Percentiles rank a stretch among this genome's conserved stretches.
Conservation (phyloP, 2,113 vertebrate species). For the Sebastes fasciatus region DNA sequence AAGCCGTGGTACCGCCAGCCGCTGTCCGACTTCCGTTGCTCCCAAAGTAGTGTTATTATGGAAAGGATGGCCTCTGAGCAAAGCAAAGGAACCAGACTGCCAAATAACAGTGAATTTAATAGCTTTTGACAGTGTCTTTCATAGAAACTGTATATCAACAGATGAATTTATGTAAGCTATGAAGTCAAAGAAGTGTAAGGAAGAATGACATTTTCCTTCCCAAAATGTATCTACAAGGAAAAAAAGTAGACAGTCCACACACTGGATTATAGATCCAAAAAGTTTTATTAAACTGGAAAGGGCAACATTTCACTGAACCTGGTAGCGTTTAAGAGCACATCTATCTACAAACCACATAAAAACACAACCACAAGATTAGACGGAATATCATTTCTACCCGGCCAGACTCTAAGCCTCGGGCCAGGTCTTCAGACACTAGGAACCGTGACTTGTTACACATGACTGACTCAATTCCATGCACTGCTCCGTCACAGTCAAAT, state of each 20-base stretch:
- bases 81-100: neutral
- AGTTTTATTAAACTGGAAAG: neutral
- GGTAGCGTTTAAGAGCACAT: neutral
- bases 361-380: too few species aligned
- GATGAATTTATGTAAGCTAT: neutral
- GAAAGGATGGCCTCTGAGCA: too few species aligned
- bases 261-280: neutral
- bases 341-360: conserved; percentile 5
- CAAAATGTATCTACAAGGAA: too few species aligned
- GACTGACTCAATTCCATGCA: neutral
- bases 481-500: neutral
- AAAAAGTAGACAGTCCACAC: neutral
- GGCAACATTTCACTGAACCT: neutral
- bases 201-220: neutral
- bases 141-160: neutral
- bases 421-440: neutral
- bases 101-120: neutral
- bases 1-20: too few species aligned
- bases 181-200: neutral
- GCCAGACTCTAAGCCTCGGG: neutral
- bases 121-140: neutral
- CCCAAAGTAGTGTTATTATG: too few species aligned
- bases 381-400: neutral
- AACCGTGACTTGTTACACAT: neutral
- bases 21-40: too few species aligned